A percentile compares a stretch with the other conserved stretches of the same genome.
Evolutionary conservation across 2,888 invertebrate genomes (phyloP).

Genomic region (Yponomeuta sedellus): DNA sequence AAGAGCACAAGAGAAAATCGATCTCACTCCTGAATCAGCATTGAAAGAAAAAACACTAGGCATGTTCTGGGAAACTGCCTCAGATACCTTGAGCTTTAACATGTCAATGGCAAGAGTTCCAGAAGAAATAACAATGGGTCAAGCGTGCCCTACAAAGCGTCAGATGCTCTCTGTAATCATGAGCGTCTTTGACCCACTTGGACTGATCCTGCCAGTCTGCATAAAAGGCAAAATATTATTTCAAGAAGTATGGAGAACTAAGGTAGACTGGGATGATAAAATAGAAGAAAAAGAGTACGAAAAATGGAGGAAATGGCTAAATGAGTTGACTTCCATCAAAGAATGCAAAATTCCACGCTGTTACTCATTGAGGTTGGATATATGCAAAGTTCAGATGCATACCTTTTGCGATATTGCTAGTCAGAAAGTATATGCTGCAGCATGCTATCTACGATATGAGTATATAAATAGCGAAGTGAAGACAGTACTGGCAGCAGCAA

Average conservation of each 20-base stretch:
- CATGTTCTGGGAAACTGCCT: conserved; percentile 16
- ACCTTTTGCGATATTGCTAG: conserved; percentile 14
- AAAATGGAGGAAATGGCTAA: conserved; percentile 17
- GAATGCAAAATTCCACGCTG: not conserved
- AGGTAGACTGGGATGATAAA: conserved; percentile 17
- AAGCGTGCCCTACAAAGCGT: conserved; percentile 19
- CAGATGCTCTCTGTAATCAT: conserved; percentile 17
- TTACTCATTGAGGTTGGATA: not conserved
- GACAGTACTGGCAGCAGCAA: no score
- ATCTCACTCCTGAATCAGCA: conserved; percentile 11
- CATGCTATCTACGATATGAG: no score
- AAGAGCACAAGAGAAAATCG: conserved; percentile 16
- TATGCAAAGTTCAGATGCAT: not conserved
- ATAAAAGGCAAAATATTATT: conserved; percentile 18
- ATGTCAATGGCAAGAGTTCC: conserved; percentile 16
- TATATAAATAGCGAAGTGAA: no score
- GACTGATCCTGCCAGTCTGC: conserved; percentile 16
- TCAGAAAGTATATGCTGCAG: no score
- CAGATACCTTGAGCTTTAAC: conserved; percentile 16
- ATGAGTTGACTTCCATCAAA: not conserved
- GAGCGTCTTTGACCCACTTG: conserved; percentile 20
- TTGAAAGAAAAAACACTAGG: conserved; percentile 20
- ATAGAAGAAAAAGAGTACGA: conserved; percentile 1
- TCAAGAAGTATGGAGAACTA: conserved; percentile 18
- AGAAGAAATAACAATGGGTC: conserved; percentile 15